A percentile compares a stretch with the other conserved stretches of the same genome.
Evolutionary conservation across 2,797 vertebrate species (phyloP).

Genomic region (Neosilurus hyrtlii): DNA sequence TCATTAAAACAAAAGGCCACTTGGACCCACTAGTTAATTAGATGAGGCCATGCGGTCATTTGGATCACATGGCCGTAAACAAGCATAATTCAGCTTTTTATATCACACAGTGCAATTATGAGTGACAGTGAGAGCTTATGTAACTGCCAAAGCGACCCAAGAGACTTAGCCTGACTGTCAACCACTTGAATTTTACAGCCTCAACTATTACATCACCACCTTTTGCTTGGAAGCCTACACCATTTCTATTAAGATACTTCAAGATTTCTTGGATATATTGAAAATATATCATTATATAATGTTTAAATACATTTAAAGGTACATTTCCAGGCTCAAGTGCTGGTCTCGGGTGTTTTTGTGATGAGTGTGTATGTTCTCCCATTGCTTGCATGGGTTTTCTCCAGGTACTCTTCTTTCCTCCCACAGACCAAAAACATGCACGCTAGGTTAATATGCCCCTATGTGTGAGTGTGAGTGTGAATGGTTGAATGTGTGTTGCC

Average conservation of each 20-base stretch:
- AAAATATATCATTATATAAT: not conserved
- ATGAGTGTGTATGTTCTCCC: too few relatives aligned
- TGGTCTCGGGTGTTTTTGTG: too few relatives aligned
- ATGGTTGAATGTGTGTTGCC: too few relatives aligned
- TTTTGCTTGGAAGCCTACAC: not conserved
- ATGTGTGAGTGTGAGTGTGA: too few relatives aligned
- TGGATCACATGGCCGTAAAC: constrained; percentile 60
- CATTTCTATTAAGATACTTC: not conserved
- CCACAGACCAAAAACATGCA: too few relatives aligned
- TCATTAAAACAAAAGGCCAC: constrained; percentile 24
- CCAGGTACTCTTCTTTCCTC: too few relatives aligned
- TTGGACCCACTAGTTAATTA: constrained; percentile 45
- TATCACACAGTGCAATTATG: constrained; percentile 43
- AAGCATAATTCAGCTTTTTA: constrained; percentile 51
- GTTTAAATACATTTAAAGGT: not conserved
- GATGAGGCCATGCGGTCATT: constrained; percentile 38
- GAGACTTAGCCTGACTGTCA: constrained; percentile 9
- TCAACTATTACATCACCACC: constrained; percentile 5
- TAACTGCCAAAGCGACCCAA: constrained; percentile 2
- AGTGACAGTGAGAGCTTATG: constrained; percentile 33
- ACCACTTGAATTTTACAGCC: not conserved
- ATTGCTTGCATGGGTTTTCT: too few relatives aligned
- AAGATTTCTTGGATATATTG: constrained; percentile 1
- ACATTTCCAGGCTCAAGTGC: too few relatives aligned
- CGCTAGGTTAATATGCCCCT: too few relatives aligned